Conservation (phyloP, 2,888 invertebrate species). For the Orchesellides sinensis region DNA sequence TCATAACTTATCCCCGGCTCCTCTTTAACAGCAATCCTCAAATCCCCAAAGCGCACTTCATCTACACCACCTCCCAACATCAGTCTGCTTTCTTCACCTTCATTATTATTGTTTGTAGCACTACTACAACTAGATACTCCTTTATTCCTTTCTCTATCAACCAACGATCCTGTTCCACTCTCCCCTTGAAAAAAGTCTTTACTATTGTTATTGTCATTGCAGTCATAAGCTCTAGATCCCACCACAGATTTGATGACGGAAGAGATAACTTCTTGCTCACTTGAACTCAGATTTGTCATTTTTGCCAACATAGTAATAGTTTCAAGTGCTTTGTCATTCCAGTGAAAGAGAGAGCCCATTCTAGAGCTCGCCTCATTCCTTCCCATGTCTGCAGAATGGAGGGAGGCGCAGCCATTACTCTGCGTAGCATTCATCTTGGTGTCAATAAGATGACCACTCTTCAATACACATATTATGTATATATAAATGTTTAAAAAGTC, state of each 20-base stretch:
- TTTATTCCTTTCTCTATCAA: conserved; percentile 15
- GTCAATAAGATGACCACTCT: too few species aligned
- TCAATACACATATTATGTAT: too few species aligned
- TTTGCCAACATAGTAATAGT: conserved; percentile 54
- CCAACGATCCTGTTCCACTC: neutral
- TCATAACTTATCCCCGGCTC: conserved; percentile 44
- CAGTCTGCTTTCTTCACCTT: conserved; percentile 13
- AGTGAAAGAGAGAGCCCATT: conserved; percentile 53
- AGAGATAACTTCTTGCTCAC: conserved; percentile 49
- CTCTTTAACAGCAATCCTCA: conserved; percentile 38
- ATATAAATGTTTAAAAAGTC: neutral
- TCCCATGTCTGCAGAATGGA: conserved; percentile 38
- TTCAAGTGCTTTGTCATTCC: conserved; percentile 60
- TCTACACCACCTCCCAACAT: conserved; percentile 14
- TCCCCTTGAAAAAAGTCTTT: too few species aligned
- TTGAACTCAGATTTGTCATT: conserved; percentile 56
- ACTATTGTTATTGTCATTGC: conserved; percentile 27
- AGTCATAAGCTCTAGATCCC: conserved; percentile 31
- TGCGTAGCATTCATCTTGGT: conserved; percentile 8
- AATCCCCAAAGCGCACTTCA: conserved; percentile 47
- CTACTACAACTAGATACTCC: conserved; percentile 44
- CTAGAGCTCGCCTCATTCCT: conserved; percentile 31
- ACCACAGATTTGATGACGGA: conserved; percentile 53
- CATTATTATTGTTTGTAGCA: conserved; percentile 35
- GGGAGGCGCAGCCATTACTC: conserved; percentile 2